Evolutionary conservation across 2,113 vertebrate genomes (phyloP).

Genomic region (Hippopotamus amphibius): DNA sequence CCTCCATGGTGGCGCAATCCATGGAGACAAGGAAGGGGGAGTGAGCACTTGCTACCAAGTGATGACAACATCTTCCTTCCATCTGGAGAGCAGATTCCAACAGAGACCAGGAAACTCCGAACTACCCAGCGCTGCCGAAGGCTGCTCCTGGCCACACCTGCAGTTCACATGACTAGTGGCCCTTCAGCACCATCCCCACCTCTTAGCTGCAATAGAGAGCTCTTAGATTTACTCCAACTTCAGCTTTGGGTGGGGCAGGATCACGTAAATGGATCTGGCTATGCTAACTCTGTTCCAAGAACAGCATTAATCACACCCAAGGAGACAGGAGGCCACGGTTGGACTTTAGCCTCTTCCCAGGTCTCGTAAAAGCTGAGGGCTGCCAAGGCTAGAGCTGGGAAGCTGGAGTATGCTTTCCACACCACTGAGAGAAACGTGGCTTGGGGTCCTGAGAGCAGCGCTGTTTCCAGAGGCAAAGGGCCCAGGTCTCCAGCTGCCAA

Average conservation of each 20-base stretch:
- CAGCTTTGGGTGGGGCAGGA: background rate
- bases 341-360: background rate
- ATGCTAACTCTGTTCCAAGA: constrained; percentile 28
- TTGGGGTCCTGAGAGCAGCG: background rate
- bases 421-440: background rate
- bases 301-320: background rate
- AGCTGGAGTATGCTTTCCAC: background rate
- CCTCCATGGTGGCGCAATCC: background rate
- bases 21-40: background rate
- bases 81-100: background rate
- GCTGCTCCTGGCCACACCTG: background rate
- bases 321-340: background rate
- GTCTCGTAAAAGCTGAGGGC: background rate
- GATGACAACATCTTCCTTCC: background rate
- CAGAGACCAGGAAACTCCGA: background rate
- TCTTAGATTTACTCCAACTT: background rate
- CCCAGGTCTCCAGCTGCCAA: background rate
- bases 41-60: background rate
- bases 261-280: background rate
- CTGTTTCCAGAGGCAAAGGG: background rate
- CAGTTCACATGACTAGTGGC: background rate
- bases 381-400: background rate
- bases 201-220: background rate
- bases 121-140: background rate
- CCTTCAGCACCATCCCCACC: background rate